Base-by-base conservation (phyloP, 2,797 vertebrate species). In the Pseudochirops corinnae region DNA sequence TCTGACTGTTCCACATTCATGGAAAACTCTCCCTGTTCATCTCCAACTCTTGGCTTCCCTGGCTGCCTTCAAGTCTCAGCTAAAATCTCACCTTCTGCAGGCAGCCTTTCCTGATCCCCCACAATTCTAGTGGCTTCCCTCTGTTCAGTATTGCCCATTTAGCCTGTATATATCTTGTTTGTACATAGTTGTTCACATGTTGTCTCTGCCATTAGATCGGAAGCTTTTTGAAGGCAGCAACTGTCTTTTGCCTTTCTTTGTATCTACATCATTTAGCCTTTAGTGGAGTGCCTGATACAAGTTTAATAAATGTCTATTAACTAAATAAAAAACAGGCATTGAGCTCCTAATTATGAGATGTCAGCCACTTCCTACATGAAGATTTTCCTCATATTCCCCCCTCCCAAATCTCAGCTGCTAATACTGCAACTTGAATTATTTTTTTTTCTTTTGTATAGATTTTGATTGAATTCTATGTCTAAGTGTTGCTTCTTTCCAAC, bases 141-240 rank as follows among this genome's bases (percentile, higher is more conserved):
- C 46, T 92, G 55, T 94, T 94, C 60, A n/a, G 91, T 91, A 91
- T 90, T 87, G 74, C 92, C 55, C 91, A 7, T 4, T 62, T 55
- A 39, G 11, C 13, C 67, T 90, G 29, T 50, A 0, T 11, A 1
- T 16, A 33, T 58, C 92, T 94, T 57, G 62, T 93, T 93, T 55
- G 12, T 24, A 62, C 0, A 57, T 87, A 82, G 16, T 67, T 82
- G 24, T 21, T 74, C 24, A 4, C 16, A 53, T n/a, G 24, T 5
- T 46, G 46, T n/a, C n/a, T 24, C 0, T 50, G 10, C 91, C 55
- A 92, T 90, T 95, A 56, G 93, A 91, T 52, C 33, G 39, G 87
- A 95, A 94, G 97, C 96, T 50, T 95, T 97, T 96, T 96, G 95
- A 94, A 4, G 74, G 18, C 4, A 62, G 26, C 53, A 91, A 56